Conservation (phyloP, 1,140 invertebrate species). For the Hypothenemus hampei region DNA sequence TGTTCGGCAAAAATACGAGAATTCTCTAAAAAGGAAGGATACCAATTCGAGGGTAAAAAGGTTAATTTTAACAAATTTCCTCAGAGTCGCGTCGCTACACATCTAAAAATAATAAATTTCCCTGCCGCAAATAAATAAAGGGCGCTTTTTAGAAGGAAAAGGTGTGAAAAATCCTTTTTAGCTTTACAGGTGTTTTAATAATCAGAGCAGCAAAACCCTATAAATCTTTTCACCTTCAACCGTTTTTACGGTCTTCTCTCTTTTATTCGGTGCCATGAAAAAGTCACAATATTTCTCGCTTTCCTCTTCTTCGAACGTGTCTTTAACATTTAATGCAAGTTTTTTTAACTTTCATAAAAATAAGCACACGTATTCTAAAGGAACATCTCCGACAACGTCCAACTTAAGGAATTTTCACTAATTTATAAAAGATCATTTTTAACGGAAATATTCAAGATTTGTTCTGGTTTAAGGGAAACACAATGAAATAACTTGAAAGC, state of each 20-base stretch:
- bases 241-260: conserved; percentile 10
- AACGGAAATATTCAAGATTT: not conserved
- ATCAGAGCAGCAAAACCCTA: conserved; percentile 14
- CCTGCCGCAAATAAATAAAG: not conserved
- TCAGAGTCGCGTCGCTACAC: too few relatives aligned
- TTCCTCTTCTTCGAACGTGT: conserved; percentile 10
- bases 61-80: too few relatives aligned
- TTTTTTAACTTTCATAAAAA: conserved; percentile 15
- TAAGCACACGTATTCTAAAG: not conserved
- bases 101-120: conserved; percentile 6
- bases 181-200: conserved; percentile 17
- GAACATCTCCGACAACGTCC: not conserved
- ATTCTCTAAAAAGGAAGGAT: too few relatives aligned
- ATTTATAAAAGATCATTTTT: not conserved
- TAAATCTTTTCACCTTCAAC: conserved; percentile 15
- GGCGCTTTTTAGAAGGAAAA: not conserved
- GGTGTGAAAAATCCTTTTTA: conserved; percentile 14
- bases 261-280: conserved; percentile 14
- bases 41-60: too few relatives aligned
- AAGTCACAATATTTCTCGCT: conserved; percentile 20
- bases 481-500: not conserved
- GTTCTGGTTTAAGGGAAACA: not conserved
- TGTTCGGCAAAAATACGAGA: too few relatives aligned
- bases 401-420: not conserved
- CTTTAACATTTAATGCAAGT: conserved; percentile 9